Conservation (phyloP, 2,888 invertebrate genomes). For the Tiliacea aurago region DNA sequence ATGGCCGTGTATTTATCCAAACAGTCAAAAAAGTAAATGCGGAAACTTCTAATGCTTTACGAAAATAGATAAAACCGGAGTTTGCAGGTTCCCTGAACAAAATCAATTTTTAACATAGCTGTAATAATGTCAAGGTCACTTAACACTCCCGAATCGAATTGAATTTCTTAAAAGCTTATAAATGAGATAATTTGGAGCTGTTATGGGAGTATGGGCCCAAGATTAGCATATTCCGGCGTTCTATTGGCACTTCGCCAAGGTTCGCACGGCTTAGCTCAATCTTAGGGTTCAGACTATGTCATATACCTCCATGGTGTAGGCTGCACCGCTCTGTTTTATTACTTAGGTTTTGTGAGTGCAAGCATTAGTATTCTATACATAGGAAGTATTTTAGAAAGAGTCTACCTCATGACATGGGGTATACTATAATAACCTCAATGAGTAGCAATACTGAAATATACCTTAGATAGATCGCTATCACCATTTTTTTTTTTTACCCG, state of each 20-base stretch:
- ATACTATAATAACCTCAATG: no score
- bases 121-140: no score
- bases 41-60: background rate
- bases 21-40: background rate
- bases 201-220: constrained; percentile 20
- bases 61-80: background rate
- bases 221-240: constrained; percentile 39
- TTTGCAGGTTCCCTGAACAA: background rate
- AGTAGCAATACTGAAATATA: no score
- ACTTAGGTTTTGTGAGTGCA: background rate
- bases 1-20: background rate
- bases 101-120: background rate
- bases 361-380: background rate
- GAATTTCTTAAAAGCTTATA: background rate
- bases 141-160: no score
- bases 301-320: constrained; percentile 2
- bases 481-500: no score
- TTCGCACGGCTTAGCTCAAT: constrained; percentile 2
- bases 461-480: no score
- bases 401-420: no score
- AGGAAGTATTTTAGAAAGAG: no score
- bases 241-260: constrained; percentile 33
- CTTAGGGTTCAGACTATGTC: constrained; percentile 25
- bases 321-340: constrained; percentile 9
- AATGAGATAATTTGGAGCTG: constrained; percentile 29